Evolutionary conservation across 23 tunicate species (phyloP), one percentile per base, ranked within the genome.

Genomic region (Clavelina lepadiformis): DNA sequence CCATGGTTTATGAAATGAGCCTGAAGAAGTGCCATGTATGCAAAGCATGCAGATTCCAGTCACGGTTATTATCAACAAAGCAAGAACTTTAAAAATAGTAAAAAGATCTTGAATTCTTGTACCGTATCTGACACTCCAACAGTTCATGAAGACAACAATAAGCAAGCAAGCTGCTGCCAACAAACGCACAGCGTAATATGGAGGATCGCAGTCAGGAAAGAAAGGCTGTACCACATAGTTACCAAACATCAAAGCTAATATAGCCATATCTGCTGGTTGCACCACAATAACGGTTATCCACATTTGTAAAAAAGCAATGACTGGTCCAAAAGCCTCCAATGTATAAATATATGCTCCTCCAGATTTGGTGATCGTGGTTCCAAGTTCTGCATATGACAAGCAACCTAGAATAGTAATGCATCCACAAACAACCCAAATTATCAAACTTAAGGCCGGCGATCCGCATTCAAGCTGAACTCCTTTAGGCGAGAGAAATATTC

Each of bases 301-400:
- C 4, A 85, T 38, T 6, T 86, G 62, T 15, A 85, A 74, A 63
- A 85, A 85, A 27, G 79, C 94, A 8, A 85, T 57, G 23, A 85
- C 15, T 8, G 83, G 85, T 18, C 94, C 94, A 71, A 85, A 85
- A 2, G 94, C 80, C 54, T 79, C 75, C 35, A 73, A 23, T 3
- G 79, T 78, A 33, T 78, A 85, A n/a, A 81, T 71, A 71, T 85
- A 85, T 35, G 75, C 70, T 3, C 81, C 94, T n/a, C 94, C 94
- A 0, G 94, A 85, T 63, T 84, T 80, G 8, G 80, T 63, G 22
- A 87, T 87, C 3, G 96, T 87, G 56, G 96, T 87, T 35, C 96
- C 96, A 19, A 87, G 82, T 56, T 87, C 96, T 1, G 96, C 96
- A 37, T 87, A 87, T 35, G 88, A 87, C 37, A 87, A 32, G n/a